Evolutionary conservation across 2,888 invertebrate genomes (phyloP).

Genomic region (Melanotus villosus): DNA sequence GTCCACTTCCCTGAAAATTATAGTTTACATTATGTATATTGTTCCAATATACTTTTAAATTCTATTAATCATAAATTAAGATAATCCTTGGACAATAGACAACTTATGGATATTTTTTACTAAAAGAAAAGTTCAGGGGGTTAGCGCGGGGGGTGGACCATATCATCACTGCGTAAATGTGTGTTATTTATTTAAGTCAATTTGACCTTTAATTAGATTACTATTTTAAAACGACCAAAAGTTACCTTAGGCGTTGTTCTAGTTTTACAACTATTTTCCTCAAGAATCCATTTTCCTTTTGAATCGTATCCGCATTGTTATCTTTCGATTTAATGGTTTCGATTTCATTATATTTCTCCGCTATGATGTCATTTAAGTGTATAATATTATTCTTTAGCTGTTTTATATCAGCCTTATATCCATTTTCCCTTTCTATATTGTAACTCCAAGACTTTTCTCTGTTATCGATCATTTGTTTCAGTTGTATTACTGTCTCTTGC

Average conservation of each 20-base stretch:
- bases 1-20: slow-evolving; percentile 25
- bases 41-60: neutral
- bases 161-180: too few relatives aligned
- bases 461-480: slow-evolving; percentile 58
- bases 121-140: too few relatives aligned
- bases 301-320: slow-evolving; percentile 35
- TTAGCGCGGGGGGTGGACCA: too few relatives aligned
- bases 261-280: slow-evolving; percentile 61
- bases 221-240: too few relatives aligned
- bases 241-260: slow-evolving; percentile 55
- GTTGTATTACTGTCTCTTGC: slow-evolving; percentile 55
- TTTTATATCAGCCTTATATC: slow-evolving; percentile 52
- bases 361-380: slow-evolving; percentile 45
- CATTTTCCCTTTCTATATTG: slow-evolving; percentile 54
- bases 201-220: too few relatives aligned
- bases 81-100: too few relatives aligned
- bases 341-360: slow-evolving; percentile 35
- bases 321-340: slow-evolving; percentile 30
- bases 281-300: slow-evolving; percentile 53
- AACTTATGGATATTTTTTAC: too few relatives aligned
- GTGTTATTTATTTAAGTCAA: too few relatives aligned
- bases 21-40: neutral
- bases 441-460: slow-evolving; percentile 57
- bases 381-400: slow-evolving; percentile 55
- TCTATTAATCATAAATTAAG: too few relatives aligned